Evolutionary conservation across 30 jellyfish, hydroid and myxozoan genomes (phyloP).

Genomic region (Phacellophora camtschatica): DNA sequence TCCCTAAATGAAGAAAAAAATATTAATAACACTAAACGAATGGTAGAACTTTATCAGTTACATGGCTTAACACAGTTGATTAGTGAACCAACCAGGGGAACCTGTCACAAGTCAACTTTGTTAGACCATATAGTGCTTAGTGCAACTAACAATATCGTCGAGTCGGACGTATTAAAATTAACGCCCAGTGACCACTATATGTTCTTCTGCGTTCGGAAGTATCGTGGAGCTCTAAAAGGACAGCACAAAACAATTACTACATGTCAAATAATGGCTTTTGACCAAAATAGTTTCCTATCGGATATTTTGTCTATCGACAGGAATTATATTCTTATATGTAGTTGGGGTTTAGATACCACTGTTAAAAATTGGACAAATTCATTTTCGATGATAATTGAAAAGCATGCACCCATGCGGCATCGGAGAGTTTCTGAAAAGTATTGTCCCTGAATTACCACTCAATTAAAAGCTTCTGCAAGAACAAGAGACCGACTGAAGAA

Average conservation of each 20-base stretch:
- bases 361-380: slow-evolving; percentile 17
- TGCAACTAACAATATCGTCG: no score
- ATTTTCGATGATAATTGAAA: slow-evolving; percentile 23
- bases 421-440: background rate
- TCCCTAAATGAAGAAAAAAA: no score
- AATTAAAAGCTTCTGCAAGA: background rate
- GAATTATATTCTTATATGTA: background rate
- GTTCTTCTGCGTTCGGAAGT: no score
- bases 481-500: slow-evolving; percentile 1
- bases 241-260: background rate
- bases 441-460: slow-evolving; percentile 22
- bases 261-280: background rate
- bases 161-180: no score
- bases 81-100: slow-evolving; percentile 29
- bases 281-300: background rate
- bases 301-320: background rate
- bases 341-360: background rate
- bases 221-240: background rate
- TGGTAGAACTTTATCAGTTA: no score
- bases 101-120: no score
- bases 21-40: no score
- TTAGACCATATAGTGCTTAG: no score
- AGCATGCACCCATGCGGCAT: slow-evolving; percentile 43
- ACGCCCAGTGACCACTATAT: no score
- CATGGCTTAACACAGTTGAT: no score